phyloP scores from a whole-genome alignment of 2,888 invertebrate species.

The Cataglyphis livida region DNA sequence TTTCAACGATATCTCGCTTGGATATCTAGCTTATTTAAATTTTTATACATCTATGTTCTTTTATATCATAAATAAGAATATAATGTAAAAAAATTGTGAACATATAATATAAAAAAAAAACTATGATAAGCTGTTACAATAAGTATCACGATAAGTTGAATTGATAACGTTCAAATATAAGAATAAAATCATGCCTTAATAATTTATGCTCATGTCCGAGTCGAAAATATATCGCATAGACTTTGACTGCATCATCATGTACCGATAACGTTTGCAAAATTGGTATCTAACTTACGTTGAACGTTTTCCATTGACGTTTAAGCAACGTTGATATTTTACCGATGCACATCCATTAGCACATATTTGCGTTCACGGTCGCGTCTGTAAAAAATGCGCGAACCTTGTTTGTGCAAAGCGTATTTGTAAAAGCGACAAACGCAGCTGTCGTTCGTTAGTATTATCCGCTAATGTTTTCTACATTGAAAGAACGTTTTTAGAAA shows the following conservation, averaged over 20 bases:
- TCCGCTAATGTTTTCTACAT: slow-evolving; percentile 4
- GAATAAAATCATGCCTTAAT: neutral
- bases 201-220: neutral
- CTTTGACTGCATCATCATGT: slow-evolving; percentile 11
- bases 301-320: slow-evolving; percentile 44
- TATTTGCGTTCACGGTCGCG: slow-evolving; percentile 33
- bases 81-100: neutral
- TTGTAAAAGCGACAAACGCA: neutral
- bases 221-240: neutral
- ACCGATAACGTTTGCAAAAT: slow-evolving; percentile 34
- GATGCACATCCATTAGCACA: slow-evolving; percentile 51
- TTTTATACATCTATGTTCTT: neutral
- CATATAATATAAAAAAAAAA: neutral
- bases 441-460: slow-evolving; percentile 3
- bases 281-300: slow-evolving; percentile 34
- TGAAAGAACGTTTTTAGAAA: neutral
- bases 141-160: no score
- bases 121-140: no score
- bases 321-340: slow-evolving; percentile 41
- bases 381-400: slow-evolving; percentile 8
- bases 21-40: neutral
- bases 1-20: neutral
- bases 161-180: neutral
- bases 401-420: slow-evolving; percentile 5
- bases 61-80: neutral